Base-by-base conservation (phyloP, 2,113 vertebrate genomes). In the Chrysemys picta region DNA sequence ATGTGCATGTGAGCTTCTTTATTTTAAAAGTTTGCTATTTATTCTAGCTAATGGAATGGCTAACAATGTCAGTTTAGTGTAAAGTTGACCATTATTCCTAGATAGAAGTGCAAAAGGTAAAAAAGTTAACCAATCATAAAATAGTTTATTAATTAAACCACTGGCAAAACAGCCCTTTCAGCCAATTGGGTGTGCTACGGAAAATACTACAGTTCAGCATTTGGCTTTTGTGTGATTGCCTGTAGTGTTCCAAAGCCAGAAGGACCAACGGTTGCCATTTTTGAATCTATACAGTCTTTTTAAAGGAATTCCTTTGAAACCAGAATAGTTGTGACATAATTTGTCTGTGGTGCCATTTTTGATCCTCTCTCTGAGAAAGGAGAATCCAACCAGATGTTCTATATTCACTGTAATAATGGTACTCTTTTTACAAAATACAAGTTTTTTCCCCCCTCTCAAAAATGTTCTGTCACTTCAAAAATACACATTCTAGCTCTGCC, bases 61-160 rank as follows among this genome's bases (percentile, higher is more conserved):
- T 42, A 27, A 86, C 81, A 82, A 83, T 90, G 91, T 54, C 91
- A 42, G 2, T 38, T 94, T 85, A 47, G 53, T 89, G 89, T 90
- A 78, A 87, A 93, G 93, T 81, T 94, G 94, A 53, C 52, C 19
- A 53, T 53, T 53, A 53, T 53, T 90, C 89, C 93, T 45, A 89
- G 89, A 97, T 82, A 79, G 87, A 94, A 92, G 91, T 97, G 93
- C 91, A 94, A 80, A 49, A 84, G 0, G 91, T 97, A 57, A 93
- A 95, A 95, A 96, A 95, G 97, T 94, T 95, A 94, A 97, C 95
- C 80, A 57, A n/a, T 94, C 31, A 14, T 80, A 88, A 76, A 94
- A 84, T 10, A 79, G 94, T 42, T 96, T 95, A 94, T 97, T 96
- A 96, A 96, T 96, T 96, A 96, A 97, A 90, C 95, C 89, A 69